A percentile compares a stretch with the other conserved stretches of the same genome.
Evolutionary conservation across 2,797 vertebrate species (phyloP).

Genomic region (Hypotaenidia okinawae): DNA sequence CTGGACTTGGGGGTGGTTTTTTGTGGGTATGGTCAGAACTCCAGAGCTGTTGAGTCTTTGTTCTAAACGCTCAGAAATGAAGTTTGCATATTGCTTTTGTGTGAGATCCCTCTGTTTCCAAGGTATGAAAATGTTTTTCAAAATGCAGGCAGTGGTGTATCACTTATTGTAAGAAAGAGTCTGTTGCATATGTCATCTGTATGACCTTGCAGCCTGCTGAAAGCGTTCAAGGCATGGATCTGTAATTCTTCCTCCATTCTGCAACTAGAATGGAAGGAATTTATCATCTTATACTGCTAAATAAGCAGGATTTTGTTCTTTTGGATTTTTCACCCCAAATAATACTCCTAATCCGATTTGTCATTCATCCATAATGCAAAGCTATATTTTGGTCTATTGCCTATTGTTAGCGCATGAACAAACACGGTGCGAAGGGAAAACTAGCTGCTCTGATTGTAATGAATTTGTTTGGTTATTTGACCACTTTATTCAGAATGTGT

Average conservation of each 20-base stretch:
- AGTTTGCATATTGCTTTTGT: background rate
- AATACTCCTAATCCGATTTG: slow-evolving; percentile 16
- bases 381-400: background rate
- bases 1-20: background rate
- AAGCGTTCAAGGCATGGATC: background rate
- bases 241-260: background rate
- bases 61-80: background rate
- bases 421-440: background rate
- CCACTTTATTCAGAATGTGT: no score
- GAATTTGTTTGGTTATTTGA: background rate
- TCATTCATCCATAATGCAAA: background rate
- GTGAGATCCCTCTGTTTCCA: background rate
- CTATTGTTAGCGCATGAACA: background rate
- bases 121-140: background rate
- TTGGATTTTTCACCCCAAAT: background rate
- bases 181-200: background rate
- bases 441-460: background rate
- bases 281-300: slow-evolving; percentile 15
- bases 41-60: background rate
- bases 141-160: background rate
- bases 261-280: background rate
- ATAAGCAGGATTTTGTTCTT: slow-evolving; percentile 11
- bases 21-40: background rate
- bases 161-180: background rate
- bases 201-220: background rate